Conservation (phyloP, 2,888 invertebrate species). For the Palloptera scutellata region DNA sequence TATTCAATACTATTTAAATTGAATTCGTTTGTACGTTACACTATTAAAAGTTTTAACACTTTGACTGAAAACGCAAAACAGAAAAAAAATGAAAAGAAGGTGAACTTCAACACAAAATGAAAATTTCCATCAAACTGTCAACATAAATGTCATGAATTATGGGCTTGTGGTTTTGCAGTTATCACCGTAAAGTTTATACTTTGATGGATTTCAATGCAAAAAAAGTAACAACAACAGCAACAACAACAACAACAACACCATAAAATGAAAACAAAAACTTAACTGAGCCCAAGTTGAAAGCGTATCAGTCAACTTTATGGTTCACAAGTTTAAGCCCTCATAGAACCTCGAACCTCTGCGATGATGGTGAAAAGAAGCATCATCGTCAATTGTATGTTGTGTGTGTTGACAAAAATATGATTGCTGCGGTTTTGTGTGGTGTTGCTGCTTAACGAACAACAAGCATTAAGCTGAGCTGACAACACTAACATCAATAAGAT, state of each 20-base stretch:
- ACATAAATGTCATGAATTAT: constrained; percentile 30
- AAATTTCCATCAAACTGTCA: constrained; percentile 18
- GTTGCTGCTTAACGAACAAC: constrained; percentile 3
- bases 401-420: too few species aligned
- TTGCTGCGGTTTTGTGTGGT: too few species aligned
- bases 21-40: too few species aligned
- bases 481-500: constrained; percentile 2
- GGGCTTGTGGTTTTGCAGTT: constrained; percentile 24
- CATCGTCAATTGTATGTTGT: not conserved
- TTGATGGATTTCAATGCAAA: constrained; percentile 2
- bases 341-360: too few species aligned
- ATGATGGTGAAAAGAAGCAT: not conserved
- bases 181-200: constrained; percentile 24
- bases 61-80: too few species aligned
- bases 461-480: not conserved
- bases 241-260: not conserved
- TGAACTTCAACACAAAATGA: too few species aligned
- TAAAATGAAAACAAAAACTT: constrained; percentile 1
- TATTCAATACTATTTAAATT: too few species aligned
- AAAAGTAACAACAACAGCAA: not conserved
- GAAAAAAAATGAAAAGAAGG: too few species aligned
- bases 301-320: constrained; percentile 30
- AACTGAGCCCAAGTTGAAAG: constrained; percentile 3
- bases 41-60: too few species aligned
- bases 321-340: constrained; percentile 10